These are phyloP conservation scores for Philereme vetulata DNA, from an alignment of 2,888 invertebrate genomes.

Conservation along the genomic window DNA sequence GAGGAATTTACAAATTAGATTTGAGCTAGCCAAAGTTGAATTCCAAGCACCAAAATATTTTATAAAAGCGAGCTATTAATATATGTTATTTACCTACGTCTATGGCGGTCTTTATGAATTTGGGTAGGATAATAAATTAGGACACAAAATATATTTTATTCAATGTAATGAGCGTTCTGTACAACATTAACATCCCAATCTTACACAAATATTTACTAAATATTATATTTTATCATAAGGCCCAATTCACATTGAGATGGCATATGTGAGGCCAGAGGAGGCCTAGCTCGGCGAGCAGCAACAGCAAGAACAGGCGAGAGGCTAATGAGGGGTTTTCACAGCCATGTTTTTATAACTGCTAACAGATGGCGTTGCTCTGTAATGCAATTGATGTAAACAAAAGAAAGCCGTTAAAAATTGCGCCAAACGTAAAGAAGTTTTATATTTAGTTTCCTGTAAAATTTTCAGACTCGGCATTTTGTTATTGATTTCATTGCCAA, in stretches of 20 bases:
- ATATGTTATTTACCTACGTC: no score
- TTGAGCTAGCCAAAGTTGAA: no score
- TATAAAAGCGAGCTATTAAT: no score
- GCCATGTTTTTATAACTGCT: not conserved
- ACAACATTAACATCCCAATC: slow-evolving; percentile 4
- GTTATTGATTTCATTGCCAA: no score
- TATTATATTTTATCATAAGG: not conserved
- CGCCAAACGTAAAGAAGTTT: no score
- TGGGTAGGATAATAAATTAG: not conserved
- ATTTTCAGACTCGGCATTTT: no score
- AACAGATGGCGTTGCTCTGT: not conserved
- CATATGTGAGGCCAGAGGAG: not conserved
- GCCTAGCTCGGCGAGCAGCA: not conserved
- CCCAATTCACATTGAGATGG: not conserved
- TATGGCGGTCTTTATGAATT: not conserved
- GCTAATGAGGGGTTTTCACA: not conserved
- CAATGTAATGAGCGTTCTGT: slow-evolving; percentile 22
- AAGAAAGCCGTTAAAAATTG: no score
- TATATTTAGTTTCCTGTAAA: no score
- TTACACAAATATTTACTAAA: slow-evolving; percentile 1
- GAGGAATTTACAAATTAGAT: no score
- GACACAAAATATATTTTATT: not conserved
- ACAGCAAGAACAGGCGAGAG: not conserved
- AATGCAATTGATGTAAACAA: not conserved
- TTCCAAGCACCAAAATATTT: no score